Base-by-base conservation (phyloP, 1,140 invertebrate genomes). In the Solenopsis fugax region DNA sequence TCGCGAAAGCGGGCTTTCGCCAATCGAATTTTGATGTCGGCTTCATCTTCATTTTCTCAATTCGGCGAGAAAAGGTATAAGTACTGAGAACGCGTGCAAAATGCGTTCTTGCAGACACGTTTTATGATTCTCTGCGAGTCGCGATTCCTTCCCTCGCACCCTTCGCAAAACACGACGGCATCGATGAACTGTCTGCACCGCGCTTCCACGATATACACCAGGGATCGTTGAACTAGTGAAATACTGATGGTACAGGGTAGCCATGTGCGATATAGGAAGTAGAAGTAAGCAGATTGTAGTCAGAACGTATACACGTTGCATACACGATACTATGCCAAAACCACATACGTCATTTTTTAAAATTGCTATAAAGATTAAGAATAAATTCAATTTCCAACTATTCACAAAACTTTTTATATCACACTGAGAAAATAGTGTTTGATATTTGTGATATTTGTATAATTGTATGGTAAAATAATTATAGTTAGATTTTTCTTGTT, bases 51-150 rank as follows among this genome's bases (percentile, higher is more conserved):
- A 48, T 84, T 84, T 16, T 54, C 2, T 34, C 69, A 4, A n/a
- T 58, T 60, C 54, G 24, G 13, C 41, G n/a, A 73, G 29, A 6
- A 75, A 62, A 71, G 21, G 18, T 71, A 73, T 13, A 34, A 21
- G 45, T 13, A 45, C n/a, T 4, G 48, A 24, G 3, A 69, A 29
- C 7, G 62, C 45, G 34, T 52, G 80, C 52, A 54, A 72, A 56
- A 67, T 13, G 62, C 41, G 29, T 37, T 56, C 12, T 54, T 67
- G 18, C 18, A 64, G 5, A 64, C 18, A 6, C 54, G 29, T 84
- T 84, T 84, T 75, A 84, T n/a, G 13, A 84, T 84, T 84, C 69
- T 54, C 4, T 13, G 37, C 64, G n/a, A 71, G 6, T 72, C 69
- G 54, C 67, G 24, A 80, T 69, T 80, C 48, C 29, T 80, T 80